A percentile compares a stretch with the other conserved stretches of the same genome.
These are phyloP conservation scores for Colaptes auratus DNA, from an alignment of 2,113 vertebrate genomes.

Conservation along the genomic window DNA sequence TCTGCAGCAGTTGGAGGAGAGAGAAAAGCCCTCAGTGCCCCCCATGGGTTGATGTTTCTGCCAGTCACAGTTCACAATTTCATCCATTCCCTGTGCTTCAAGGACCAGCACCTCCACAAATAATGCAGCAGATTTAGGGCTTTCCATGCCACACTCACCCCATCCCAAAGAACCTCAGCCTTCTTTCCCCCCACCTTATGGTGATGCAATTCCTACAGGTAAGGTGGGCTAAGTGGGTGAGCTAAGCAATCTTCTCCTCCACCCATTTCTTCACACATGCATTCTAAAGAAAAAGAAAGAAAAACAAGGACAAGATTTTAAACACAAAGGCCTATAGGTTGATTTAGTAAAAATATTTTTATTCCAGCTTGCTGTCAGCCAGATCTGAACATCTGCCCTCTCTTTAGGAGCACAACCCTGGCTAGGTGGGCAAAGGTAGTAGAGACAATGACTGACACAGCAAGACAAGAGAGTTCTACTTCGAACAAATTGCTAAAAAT, in stretches of 20 bases:
- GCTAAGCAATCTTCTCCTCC: background rate
- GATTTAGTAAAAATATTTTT: background rate
- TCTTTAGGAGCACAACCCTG: background rate
- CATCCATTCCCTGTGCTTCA: background rate
- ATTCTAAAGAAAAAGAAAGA: background rate
- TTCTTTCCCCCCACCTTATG: background rate
- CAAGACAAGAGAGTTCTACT: background rate
- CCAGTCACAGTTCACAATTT: background rate
- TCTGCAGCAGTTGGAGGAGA: background rate
- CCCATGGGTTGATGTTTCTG: background rate
- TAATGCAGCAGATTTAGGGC: background rate
- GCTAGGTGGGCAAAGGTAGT: background rate
- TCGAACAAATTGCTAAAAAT: background rate
- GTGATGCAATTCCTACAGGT: background rate
- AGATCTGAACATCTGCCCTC: background rate
- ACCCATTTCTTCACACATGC: background rate
- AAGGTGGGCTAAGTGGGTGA: background rate
- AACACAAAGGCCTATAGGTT: fast-evolving
- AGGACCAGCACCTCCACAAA: background rate
- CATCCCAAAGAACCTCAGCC: background rate
- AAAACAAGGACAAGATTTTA: background rate
- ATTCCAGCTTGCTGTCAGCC: background rate
- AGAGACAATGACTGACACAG: background rate
- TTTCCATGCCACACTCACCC: background rate
- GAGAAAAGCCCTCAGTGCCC: background rate